Percentiles rank a stretch among this genome's conserved stretches.
Evolutionary conservation across 2,888 invertebrate species (phyloP).

Genomic region (Lasius fuliginosus): DNA sequence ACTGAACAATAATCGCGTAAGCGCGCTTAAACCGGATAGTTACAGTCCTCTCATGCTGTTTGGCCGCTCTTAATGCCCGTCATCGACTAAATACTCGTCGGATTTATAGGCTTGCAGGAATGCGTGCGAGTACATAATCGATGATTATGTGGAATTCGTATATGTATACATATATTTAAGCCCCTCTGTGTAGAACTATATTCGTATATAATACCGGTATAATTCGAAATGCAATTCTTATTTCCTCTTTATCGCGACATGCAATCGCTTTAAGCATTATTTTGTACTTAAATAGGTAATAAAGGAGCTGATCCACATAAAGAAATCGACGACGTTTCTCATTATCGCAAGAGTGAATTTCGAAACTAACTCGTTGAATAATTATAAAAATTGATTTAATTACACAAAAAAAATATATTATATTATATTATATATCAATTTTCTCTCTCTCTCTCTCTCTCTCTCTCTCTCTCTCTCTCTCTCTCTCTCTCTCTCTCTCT

Average conservation of each 20-base stretch:
- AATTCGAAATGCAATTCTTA: not conserved
- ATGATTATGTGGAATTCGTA: conserved; percentile 29
- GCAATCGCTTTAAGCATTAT: not conserved
- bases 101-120: conserved; percentile 54
- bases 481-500: too few species aligned
- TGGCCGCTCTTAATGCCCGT: conserved; percentile 59
- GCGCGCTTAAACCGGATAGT: conserved; percentile 68
- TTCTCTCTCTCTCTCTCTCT: too few species aligned
- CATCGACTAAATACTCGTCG: conserved; percentile 53
- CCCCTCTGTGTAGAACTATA: not conserved
- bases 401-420: not conserved
- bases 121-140: conserved; percentile 35
- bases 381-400: not conserved
- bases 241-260: not conserved
- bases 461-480: too few species aligned
- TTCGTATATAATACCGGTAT: not conserved
- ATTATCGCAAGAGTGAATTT: not conserved
- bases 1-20: conserved; percentile 65
- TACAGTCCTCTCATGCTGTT: conserved; percentile 52
- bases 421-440: not conserved
- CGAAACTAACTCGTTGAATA: not conserved
- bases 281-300: not conserved
- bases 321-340: not conserved
- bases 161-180: not conserved
- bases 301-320: not conserved